Evolutionary conservation across 2,888 invertebrate genomes (phyloP).

Genomic region (Hypsopygia costalis): DNA sequence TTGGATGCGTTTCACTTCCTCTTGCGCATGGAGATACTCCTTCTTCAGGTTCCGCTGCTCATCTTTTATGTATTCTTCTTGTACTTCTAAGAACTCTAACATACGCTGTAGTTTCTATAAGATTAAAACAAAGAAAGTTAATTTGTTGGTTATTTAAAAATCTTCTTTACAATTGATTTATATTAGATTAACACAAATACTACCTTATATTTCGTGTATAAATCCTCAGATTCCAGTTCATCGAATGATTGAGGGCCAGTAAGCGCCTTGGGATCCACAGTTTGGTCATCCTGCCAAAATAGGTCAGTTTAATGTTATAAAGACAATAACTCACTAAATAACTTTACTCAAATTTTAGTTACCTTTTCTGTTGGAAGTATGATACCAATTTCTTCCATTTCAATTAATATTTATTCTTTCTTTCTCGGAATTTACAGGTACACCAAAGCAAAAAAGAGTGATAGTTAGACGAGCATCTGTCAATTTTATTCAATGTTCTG

Average conservation of each 20-base stretch:
- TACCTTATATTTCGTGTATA: slow-evolving; percentile 97
- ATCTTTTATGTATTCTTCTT: slow-evolving; percentile 99
- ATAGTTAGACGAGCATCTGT: too few relatives aligned
- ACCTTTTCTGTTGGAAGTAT: slow-evolving; percentile 91
- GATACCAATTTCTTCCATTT: slow-evolving; percentile 92
- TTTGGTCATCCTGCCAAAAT: slow-evolving; percentile 81
- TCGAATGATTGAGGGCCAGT: slow-evolving; percentile 87
- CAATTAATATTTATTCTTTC: slow-evolving; percentile 6
- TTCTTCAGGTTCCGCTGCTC: slow-evolving; percentile 99
- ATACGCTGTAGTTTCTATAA: slow-evolving; percentile 95
- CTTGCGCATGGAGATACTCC: slow-evolving; percentile 98
- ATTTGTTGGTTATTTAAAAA: background rate
- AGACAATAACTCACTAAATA: too few relatives aligned
- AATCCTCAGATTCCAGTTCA: slow-evolving; percentile 93
- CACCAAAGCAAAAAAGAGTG: slow-evolving; percentile 8
- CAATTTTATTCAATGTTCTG: too few relatives aligned
- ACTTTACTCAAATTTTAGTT: slow-evolving; percentile 25
- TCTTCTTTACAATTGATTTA: too few relatives aligned
- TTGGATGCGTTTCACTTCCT: slow-evolving; percentile 98
- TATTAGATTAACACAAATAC: background rate
- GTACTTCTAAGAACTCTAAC: slow-evolving; percentile 98
- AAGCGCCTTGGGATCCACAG: slow-evolving; percentile 83
- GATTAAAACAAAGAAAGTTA: slow-evolving; percentile 1
- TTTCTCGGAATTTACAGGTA: slow-evolving; percentile 12
- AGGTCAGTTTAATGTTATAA: slow-evolving; percentile 5